Conservation (phyloP, 2,797 vertebrate genomes). For the Lepidocolaptes lacrymiger region DNA sequence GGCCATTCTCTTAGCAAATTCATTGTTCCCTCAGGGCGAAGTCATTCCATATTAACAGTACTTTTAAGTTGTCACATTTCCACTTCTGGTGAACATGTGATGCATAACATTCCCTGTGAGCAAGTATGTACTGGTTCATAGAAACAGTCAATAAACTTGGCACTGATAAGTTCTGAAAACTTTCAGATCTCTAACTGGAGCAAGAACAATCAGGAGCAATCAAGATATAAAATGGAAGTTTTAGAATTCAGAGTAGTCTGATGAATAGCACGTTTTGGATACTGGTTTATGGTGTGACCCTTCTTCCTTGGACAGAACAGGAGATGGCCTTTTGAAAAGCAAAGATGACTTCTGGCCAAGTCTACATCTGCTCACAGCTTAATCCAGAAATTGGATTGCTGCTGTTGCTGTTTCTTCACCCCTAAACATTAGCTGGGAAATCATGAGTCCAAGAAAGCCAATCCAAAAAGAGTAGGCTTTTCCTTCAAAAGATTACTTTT, state of each 20-base stretch:
- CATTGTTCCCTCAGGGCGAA: background rate
- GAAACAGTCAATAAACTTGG: background rate
- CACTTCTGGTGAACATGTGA: background rate
- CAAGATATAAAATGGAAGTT: background rate
- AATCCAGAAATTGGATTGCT: background rate
- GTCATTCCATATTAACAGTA: background rate
- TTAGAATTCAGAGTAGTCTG: background rate
- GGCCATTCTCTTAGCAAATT: background rate
- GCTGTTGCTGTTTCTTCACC: background rate
- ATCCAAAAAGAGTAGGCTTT: background rate
- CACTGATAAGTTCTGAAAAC: background rate
- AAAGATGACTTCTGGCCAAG: background rate
- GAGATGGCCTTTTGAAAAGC: background rate
- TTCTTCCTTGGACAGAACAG: background rate
- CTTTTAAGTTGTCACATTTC: slow-evolving; percentile 5
- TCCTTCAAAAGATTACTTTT: background rate
- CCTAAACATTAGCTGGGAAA: background rate
- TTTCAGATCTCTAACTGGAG: background rate
- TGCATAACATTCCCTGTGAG: background rate
- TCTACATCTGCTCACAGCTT: background rate
- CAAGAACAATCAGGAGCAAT: background rate
- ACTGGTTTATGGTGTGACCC: background rate
- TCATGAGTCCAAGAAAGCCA: background rate
- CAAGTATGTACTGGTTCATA: background rate
- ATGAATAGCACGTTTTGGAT: background rate